Evolutionary conservation across 2,797 vertebrate genomes (phyloP).

Genomic region (Gallinago solitaria): DNA sequence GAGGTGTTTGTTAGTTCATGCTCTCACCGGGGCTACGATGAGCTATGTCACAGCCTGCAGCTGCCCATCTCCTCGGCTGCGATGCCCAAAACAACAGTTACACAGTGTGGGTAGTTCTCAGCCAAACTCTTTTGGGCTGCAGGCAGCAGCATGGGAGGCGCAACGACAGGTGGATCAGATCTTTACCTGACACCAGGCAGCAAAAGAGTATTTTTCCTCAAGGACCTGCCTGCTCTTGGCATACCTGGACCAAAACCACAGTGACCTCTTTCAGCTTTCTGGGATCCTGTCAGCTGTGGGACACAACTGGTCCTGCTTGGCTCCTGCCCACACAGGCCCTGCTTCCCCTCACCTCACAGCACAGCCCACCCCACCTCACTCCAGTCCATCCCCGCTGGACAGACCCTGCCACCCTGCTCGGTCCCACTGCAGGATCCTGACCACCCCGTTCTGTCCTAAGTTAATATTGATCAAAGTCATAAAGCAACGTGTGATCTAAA

Average conservation of each 20-base stretch:
- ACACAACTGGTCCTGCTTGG: neutral
- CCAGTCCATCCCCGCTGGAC: fast-evolving
- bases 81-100: fast-evolving
- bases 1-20: fast-evolving
- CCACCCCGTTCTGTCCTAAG: no score
- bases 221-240: neutral
- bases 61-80: neutral
- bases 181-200: fast-evolving
- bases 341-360: fast-evolving
- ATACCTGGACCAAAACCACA: neutral
- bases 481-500: no score
- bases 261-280: neutral
- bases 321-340: neutral
- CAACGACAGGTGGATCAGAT: fast-evolving
- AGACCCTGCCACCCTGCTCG: fast-evolving
- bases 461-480: no score
- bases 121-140: neutral
- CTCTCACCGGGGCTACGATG: neutral
- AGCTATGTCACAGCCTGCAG: neutral
- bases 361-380: no score
- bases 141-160: fast-evolving
- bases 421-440: neutral
- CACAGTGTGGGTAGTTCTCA: neutral
- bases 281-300: neutral
- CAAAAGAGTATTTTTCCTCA: neutral